Percentiles rank a stretch among this genome's conserved stretches.
Evolutionary conservation across 1,140 invertebrate species (phyloP).

Genomic region (Spodoptera frugiperda): DNA sequence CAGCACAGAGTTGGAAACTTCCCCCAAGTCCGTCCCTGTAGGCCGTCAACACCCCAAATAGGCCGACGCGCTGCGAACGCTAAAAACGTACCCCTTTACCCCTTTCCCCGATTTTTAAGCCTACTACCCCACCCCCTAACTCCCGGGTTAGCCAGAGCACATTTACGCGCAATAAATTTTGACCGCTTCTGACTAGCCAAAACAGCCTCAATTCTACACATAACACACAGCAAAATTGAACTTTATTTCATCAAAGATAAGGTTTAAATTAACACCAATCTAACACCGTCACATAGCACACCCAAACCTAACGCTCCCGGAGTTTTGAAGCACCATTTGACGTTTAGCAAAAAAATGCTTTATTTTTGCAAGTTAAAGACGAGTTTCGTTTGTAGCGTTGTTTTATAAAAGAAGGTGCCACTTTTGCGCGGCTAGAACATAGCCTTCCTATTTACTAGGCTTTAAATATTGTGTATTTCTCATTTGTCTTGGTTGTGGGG

Average conservation of each 20-base stretch:
- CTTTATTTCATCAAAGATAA: constrained; percentile 56
- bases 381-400: constrained; percentile 58
- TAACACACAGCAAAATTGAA: constrained; percentile 58
- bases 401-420: constrained; percentile 79
- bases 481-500: constrained; percentile 83
- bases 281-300: constrained; percentile 62
- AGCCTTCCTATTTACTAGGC: constrained; percentile 78
- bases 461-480: constrained; percentile 80
- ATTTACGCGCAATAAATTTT: constrained; percentile 86
- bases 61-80: constrained; percentile 82
- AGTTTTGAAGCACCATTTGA: constrained; percentile 70
- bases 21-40: constrained; percentile 66
- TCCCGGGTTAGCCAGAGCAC: constrained; percentile 85
- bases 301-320: constrained; percentile 79
- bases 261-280: constrained; percentile 54
- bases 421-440: constrained; percentile 72
- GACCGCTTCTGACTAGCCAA: constrained; percentile 77
- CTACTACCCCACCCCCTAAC: constrained; percentile 82
- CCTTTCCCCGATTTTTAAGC: constrained; percentile 83
- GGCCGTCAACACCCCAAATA: constrained; percentile 83
- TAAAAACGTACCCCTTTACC: constrained; percentile 82
- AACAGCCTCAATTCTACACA: constrained; percentile 71
- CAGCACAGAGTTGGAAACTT: not conserved
- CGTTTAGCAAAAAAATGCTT: constrained; percentile 71
- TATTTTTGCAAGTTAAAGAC: constrained; percentile 57